These are phyloP conservation scores for Steatornis caripensis DNA, from an alignment of 2,113 vertebrate genomes.

Conservation along the genomic window DNA sequence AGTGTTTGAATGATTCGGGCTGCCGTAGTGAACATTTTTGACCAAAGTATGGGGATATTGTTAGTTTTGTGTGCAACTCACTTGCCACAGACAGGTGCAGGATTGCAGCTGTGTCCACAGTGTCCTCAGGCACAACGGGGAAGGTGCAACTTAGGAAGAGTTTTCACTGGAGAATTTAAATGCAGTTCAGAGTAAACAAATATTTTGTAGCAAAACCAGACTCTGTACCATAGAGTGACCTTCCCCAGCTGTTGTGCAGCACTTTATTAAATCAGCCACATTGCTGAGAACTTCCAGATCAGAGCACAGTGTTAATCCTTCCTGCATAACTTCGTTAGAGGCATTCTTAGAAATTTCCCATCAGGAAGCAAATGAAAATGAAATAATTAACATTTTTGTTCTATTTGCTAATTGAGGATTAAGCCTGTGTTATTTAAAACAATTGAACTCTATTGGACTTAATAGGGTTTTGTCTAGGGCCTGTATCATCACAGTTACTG, in stretches of 20 bases:
- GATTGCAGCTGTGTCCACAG: background rate
- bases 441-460: background rate
- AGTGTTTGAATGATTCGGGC: background rate
- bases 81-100: background rate
- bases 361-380: background rate
- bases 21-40: background rate
- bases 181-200: background rate
- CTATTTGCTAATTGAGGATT: background rate
- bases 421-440: background rate
- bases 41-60: background rate
- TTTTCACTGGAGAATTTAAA: background rate
- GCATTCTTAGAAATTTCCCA: background rate
- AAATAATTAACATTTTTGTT: background rate
- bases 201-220: background rate
- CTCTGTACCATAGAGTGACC: background rate
- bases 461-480: background rate
- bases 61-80: background rate
- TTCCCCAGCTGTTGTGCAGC: background rate
- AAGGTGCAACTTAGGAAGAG: background rate
- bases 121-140: background rate
- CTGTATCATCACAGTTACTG: background rate
- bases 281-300: background rate
- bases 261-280: background rate
- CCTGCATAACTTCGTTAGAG: background rate
- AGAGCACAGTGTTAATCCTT: background rate